Evolutionary conservation across 2,113 vertebrate species (phyloP).

Genomic region (Alligator mississippiensis): DNA sequence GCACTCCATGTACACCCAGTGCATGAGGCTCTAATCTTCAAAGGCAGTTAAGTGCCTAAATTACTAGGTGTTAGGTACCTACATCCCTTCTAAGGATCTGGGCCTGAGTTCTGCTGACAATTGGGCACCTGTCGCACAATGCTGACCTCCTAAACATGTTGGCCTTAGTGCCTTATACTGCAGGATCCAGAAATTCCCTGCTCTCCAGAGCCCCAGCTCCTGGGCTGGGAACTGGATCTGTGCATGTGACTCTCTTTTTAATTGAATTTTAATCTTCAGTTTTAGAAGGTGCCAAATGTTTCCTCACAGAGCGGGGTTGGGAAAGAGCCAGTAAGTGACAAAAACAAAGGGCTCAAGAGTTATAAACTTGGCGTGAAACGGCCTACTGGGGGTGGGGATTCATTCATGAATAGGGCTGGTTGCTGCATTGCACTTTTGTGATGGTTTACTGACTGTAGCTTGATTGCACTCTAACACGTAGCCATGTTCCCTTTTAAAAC

Average conservation of each 20-base stretch:
- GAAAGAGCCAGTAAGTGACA: not conserved
- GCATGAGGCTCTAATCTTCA: no score
- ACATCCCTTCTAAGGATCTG: no score
- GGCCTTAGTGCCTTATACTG: not conserved
- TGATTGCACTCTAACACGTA: not conserved
- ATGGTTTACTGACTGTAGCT: not conserved
- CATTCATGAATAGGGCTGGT: not conserved
- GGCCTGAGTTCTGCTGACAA: not conserved
- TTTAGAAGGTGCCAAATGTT: no score
- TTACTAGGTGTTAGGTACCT: no score
- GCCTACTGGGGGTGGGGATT: no score
- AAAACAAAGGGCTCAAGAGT: no score
- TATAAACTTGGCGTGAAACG: no score
- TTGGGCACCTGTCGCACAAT: not conserved
- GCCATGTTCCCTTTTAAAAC: not conserved
- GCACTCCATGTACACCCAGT: no score
- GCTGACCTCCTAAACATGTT: not conserved
- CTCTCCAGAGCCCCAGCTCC: not conserved
- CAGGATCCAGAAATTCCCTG: not conserved
- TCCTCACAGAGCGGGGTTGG: not conserved
- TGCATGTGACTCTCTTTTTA: not conserved
- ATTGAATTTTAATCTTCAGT: not conserved
- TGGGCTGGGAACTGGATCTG: not conserved
- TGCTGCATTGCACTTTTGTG: not conserved
- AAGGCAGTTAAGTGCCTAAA: no score